Base-by-base conservation (phyloP, 2,888 invertebrate species). In the Lasioglossum malachurum region DNA sequence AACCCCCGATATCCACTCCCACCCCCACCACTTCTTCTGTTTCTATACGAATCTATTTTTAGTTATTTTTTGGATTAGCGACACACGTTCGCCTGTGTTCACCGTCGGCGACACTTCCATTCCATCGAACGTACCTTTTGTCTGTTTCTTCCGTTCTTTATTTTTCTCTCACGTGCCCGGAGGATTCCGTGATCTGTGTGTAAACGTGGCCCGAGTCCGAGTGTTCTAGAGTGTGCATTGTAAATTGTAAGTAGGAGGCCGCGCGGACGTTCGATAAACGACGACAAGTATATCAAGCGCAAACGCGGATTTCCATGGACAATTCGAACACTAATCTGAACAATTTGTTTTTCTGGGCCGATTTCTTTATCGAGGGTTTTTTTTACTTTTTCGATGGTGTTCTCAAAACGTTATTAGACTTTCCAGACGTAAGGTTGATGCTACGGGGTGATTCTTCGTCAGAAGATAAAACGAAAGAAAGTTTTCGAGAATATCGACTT, bases 121-220 rank as follows among this genome's bases (percentile, higher is more conserved):
- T 88, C 88, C 87, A 83, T 80, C 87, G 87, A 69, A 69, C 38
- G 82, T 86, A 79, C 82, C 79, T 82, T 82, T 53, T 75, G 69
- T 69, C 69, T 23, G 35, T 38, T 38, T 23, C 23, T 69, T 38
- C 35, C 19, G 23, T 69, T 69, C 23, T 69, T 19, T 69, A 35
- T 69, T 69, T 69, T 35, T 69, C 35, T 69, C 69, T 69, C 73
- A 69, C 79, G 74, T 80, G 75, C 76, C 49, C 67, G 84, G 67
- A 78, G 78, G 69, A 75, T 49, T 72, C 78, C 80, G 78, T 80
- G 80, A 75, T 72, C 78, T 75, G 75, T 85, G 73, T 79, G 83
- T 79, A 73, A 83, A 73, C 67, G 64, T 44, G 38, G 72, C 41
- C 69, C 38, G 78, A 71, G 84, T 78, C 78, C 69, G 49, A 49